phyloP scores from a whole-genome alignment of 2,113 vertebrate genomes.

The Sinocyclocheilus anshuiensis region DNA sequence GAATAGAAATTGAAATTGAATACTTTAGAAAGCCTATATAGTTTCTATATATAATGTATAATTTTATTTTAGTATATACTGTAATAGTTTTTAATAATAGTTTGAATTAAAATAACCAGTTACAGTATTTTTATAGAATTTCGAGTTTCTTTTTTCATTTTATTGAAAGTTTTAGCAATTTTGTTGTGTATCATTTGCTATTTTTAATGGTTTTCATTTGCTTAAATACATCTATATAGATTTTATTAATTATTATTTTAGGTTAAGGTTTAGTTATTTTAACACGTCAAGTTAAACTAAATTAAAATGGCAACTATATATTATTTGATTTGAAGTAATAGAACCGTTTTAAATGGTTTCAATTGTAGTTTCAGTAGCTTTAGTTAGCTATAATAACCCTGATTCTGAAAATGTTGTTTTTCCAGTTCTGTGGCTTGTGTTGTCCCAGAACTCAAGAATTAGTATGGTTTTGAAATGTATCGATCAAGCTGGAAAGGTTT shows the following conservation, averaged over 20 bases:
- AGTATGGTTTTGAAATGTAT: not conserved
- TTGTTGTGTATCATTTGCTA: not conserved
- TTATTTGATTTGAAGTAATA: too few species aligned
- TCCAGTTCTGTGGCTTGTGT: not conserved
- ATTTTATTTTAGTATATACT: not conserved
- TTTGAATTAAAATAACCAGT: not conserved
- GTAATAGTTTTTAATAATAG: not conserved
- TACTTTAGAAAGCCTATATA: too few species aligned
- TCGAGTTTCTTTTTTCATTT: not conserved
- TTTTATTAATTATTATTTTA: not conserved
- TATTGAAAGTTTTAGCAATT: not conserved
- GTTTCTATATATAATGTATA: too few species aligned
- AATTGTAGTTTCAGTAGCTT: not conserved
- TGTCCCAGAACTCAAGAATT: not conserved
- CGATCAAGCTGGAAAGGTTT: not conserved
- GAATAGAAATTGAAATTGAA: too few species aligned
- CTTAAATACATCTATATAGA: not conserved
- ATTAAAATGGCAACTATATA: too few species aligned
- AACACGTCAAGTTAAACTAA: too few species aligned
- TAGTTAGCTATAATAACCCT: not conserved
- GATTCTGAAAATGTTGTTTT: not conserved
- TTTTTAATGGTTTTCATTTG: not conserved
- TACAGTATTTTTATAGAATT: not conserved
- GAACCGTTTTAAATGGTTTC: not conserved
- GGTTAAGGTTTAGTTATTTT: not conserved